Evolutionary conservation across 2,113 vertebrate genomes (phyloP).

Genomic region (Perca fluviatilis): DNA sequence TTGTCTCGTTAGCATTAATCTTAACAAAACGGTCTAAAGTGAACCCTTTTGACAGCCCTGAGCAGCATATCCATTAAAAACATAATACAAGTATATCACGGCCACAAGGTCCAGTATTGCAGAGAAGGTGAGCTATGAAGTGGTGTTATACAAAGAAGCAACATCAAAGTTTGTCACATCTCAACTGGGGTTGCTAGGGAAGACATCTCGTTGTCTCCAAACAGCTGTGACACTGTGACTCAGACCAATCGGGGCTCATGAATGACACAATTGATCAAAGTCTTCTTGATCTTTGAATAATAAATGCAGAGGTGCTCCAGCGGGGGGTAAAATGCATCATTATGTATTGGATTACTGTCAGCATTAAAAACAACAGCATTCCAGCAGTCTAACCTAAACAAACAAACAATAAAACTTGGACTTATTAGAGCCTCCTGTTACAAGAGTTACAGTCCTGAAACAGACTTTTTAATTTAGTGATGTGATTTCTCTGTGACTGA

Average conservation of each 20-base stretch:
- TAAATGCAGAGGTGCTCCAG: not conserved
- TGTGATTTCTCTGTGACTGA: slow-evolving; percentile 5
- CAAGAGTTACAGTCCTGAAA: not conserved
- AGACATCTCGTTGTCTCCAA: slow-evolving; percentile 6
- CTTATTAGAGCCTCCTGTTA: not conserved
- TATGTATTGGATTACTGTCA: not conserved
- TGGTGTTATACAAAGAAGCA: slow-evolving; percentile 4
- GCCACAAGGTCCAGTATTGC: slow-evolving; percentile 7
- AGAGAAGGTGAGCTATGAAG: slow-evolving; percentile 32
- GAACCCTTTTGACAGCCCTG: slow-evolving; percentile 25
- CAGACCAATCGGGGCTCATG: slow-evolving; percentile 26
- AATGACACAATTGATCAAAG: slow-evolving; percentile 22
- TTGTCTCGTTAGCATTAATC: slow-evolving; percentile 11
- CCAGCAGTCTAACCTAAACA: slow-evolving; percentile 2
- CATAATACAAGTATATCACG: slow-evolving; percentile 34
- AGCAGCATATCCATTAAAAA: slow-evolving; percentile 50
- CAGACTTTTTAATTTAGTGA: not conserved
- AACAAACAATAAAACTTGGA: slow-evolving; percentile 2
- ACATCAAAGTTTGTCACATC: slow-evolving; percentile 11
- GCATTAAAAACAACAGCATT: not conserved
- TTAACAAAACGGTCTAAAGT: slow-evolving; percentile 30
- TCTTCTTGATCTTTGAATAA: slow-evolving; percentile 10
- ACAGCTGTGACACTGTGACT: slow-evolving; percentile 26
- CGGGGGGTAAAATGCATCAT: not conserved
- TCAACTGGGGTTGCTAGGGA: slow-evolving; percentile 13